Evolutionary conservation across 2,888 invertebrate genomes (phyloP).

Genomic region (Rapana venosa): DNA sequence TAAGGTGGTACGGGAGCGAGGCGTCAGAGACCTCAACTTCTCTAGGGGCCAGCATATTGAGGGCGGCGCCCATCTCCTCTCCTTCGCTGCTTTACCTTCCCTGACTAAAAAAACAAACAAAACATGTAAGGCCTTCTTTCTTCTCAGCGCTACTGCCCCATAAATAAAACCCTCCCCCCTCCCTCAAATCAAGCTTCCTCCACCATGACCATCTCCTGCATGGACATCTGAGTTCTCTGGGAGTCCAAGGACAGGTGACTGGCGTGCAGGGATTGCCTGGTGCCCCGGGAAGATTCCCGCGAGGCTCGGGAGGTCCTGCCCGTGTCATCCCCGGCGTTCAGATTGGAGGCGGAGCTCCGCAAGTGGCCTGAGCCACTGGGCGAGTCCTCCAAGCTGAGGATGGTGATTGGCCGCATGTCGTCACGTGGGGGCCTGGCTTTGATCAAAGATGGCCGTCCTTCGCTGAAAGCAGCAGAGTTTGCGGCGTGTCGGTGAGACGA

Average conservation of each 20-base stretch:
- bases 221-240: slow-evolving; percentile 45
- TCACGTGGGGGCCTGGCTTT: slow-evolving; percentile 51
- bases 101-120: no score
- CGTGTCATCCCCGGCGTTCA: slow-evolving; percentile 47
- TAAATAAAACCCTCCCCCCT: no score
- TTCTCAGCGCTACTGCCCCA: no score
- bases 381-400: slow-evolving; percentile 59
- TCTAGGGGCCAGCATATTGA: no score
- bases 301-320: slow-evolving; percentile 54
- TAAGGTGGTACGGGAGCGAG: no score
- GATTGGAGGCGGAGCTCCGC: slow-evolving; percentile 59
- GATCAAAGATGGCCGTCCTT: slow-evolving; percentile 65
- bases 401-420: slow-evolving; percentile 58
- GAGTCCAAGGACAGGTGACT: slow-evolving; percentile 53
- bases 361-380: slow-evolving; percentile 55
- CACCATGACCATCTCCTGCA: slow-evolving; percentile 35
- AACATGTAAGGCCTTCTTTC: no score
- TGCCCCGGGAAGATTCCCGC: slow-evolving; percentile 42
- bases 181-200: slow-evolving; percentile 26
- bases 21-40: no score
- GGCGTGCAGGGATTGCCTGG: slow-evolving; percentile 47
- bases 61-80: no score
- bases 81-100: no score
- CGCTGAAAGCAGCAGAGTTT: slow-evolving; percentile 53
- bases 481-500: neutral